phyloP scores from a whole-genome alignment of 2,113 vertebrate genomes.

The Coturnix japonica region DNA sequence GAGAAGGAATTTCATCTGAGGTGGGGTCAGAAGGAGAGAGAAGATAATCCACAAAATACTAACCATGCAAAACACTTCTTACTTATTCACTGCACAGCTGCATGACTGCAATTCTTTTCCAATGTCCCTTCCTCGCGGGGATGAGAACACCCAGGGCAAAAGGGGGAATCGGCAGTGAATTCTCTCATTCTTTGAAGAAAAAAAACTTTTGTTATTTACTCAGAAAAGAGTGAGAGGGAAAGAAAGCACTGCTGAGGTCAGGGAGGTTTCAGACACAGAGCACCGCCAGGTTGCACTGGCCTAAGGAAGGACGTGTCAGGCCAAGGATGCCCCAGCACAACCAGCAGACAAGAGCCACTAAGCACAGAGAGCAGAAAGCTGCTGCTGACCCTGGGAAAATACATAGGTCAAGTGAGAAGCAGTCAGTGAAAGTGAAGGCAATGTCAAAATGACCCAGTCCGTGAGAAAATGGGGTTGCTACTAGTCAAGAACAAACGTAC shows the following conservation, averaged over 20 bases:
- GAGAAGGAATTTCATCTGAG: constrained; percentile 39
- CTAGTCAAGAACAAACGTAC: neutral
- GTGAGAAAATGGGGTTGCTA: neutral
- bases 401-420: neutral
- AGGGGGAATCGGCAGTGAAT: neutral
- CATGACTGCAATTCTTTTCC: neutral
- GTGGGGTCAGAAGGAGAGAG: constrained; percentile 32
- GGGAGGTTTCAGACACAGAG: neutral
- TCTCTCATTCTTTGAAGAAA: neutral
- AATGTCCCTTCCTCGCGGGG: fast-evolving
- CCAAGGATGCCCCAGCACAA: neutral
- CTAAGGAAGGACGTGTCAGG: neutral
- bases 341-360: neutral
- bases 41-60: constrained; percentile 55
- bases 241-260: neutral
- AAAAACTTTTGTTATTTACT: neutral
- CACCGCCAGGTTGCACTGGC: neutral
- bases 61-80: neutral
- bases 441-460: neutral
- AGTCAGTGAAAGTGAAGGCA: neutral
- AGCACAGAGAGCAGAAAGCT: neutral
- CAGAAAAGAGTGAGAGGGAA: neutral
- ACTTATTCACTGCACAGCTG: neutral
- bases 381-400: neutral
- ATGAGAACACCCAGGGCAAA: neutral